Base-by-base conservation (phyloP, 1,140 invertebrate species). In the Caerostris darwini region DNA sequence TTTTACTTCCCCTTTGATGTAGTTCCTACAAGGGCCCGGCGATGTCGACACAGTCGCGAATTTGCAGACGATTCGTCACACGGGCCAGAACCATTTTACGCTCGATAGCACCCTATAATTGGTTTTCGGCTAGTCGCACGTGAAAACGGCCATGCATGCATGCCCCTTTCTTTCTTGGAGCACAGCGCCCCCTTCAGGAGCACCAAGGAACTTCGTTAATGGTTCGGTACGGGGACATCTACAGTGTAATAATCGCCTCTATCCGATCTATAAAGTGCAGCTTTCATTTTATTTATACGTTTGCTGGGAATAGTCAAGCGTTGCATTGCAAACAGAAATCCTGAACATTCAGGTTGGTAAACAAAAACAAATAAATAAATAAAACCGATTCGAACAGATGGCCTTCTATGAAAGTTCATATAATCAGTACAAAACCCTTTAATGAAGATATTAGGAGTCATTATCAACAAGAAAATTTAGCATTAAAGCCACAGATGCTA, bases 11-110 rank as follows among this genome's bases (percentile, higher is more conserved):
- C 81, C 92, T 93, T 93, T 93, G 92, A 93, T 93, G 92, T 93
- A 93, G 92, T 88, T 89, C 56, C 85, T 82, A 94, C 85, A 88
- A 94, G 92, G 19, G 86, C 69, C 89, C 92, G 64, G 19, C 82
- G 10, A 93, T 93, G 92, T 93, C 92, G 86, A 94, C 92, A 94
- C 69, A 94, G 83, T 87, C n/a, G 92, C 83, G 92, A 93, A 93
- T 93, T 93, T 87, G 92, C 92, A 93, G 92, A 94, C 92, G 82
- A 94, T 94, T 94, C 92, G 67, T 94, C 92, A 94, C 92, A 61
- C 81, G 86, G 82, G 56, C 61, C 58, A 87, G 34, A 69, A 69
- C 92, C 86, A 94, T 94, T 94, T 88, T 89, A 58, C 92, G 86
- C 92, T 64, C 92, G 85, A 94, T 94, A 56, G 85, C 92, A 77